Evolutionary conservation across 2,113 vertebrate genomes (phyloP), one percentile per base, ranked within the genome.

Genomic region (Arenaria interpres): DNA sequence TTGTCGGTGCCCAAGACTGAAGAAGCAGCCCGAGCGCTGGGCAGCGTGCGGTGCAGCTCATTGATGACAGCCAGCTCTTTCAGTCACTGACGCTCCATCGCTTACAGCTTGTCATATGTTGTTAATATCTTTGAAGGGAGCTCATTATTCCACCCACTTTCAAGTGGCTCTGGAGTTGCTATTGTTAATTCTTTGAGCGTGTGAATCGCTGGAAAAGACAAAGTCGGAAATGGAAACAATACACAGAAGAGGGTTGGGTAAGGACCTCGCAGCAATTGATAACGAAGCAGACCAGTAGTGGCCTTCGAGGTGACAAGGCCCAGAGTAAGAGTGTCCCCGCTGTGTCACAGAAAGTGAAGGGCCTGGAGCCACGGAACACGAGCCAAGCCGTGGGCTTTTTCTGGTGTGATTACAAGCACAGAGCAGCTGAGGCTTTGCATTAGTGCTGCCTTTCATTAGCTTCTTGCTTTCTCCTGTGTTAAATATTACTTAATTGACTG

Each of bases 121-220:
- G 89, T 76, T 82, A 28, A 19, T 68, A 54, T 77, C 95, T 94
- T 72, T 85, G 89, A 89, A 94, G 91, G 84, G 64, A 96, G 87
- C 84, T 97, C 94, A 97, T 96, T 97, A 96, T 97, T 95, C 92
- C 91, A 63, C 91, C 94, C 91, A 73, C 94, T 96, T 69, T 43
- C 59, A 53, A 97, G 95, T 89, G 94, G 35, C 51, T 95, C 87
- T 87, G 1, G 53, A 82, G 81, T 91, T 89, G 91, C 90, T 89
- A 48, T 95, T 97, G 97, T 97, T 96, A 89, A 92, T 97, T 96
- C 93, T 96, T 67, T 1, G 33, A 2, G 11, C 5, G 0, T 84
- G 79, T 93, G 94, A 92, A 89, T 95, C 39, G 6, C 64, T 95
- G 88, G 59, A 39, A 78, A 80, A 84, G 90, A 75, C 66, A 22